A percentile compares a stretch with the other conserved stretches of the same genome.
These are phyloP conservation scores for Trissonchulus latispiculum DNA, from an alignment of 2,888 invertebrate genomes.

Conservation along the genomic window DNA sequence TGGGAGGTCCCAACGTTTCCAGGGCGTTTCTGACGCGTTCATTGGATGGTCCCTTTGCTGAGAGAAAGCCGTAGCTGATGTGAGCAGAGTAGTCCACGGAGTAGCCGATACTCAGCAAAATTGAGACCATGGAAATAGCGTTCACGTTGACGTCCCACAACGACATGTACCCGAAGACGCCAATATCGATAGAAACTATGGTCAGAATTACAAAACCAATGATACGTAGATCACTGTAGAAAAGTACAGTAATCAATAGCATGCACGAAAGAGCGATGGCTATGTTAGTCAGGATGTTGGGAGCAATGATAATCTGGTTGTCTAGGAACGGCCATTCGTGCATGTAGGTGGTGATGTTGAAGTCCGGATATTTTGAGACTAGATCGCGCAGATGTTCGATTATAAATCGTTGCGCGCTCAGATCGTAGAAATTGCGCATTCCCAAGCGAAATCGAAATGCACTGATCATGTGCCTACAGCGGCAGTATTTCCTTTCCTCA, in stretches of 20 bases:
- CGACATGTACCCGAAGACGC: slow-evolving; percentile 91
- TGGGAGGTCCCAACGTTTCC: slow-evolving; percentile 76
- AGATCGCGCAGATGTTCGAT: slow-evolving; percentile 35
- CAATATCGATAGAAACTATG: slow-evolving; percentile 81
- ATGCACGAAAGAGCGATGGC: slow-evolving; percentile 57
- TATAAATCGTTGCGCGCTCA: slow-evolving; percentile 38
- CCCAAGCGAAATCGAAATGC: slow-evolving; percentile 9
- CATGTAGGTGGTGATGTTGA: slow-evolving; percentile 43
- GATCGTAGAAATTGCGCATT: slow-evolving; percentile 34
- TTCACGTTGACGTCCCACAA: slow-evolving; percentile 78
- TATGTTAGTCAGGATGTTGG: slow-evolving; percentile 40
- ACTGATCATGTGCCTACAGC: neutral
- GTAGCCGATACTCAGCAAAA: slow-evolving; percentile 94
- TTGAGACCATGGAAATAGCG: slow-evolving; percentile 79
- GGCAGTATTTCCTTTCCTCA: neutral
- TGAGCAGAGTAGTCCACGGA: slow-evolving; percentile 91
- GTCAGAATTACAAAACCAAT: slow-evolving; percentile 89
- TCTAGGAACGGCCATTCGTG: slow-evolving; percentile 43
- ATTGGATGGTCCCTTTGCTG: slow-evolving; percentile 64
- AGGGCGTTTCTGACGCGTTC: slow-evolving; percentile 72
- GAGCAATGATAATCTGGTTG: slow-evolving; percentile 42
- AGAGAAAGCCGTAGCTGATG: slow-evolving; percentile 49
- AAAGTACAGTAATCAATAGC: slow-evolving; percentile 84
- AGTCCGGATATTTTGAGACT: slow-evolving; percentile 29
- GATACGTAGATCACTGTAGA: slow-evolving; percentile 81